Evolutionary conservation across 2,888 invertebrate species (phyloP).

Genomic region (Dastarcus helophoroides): DNA sequence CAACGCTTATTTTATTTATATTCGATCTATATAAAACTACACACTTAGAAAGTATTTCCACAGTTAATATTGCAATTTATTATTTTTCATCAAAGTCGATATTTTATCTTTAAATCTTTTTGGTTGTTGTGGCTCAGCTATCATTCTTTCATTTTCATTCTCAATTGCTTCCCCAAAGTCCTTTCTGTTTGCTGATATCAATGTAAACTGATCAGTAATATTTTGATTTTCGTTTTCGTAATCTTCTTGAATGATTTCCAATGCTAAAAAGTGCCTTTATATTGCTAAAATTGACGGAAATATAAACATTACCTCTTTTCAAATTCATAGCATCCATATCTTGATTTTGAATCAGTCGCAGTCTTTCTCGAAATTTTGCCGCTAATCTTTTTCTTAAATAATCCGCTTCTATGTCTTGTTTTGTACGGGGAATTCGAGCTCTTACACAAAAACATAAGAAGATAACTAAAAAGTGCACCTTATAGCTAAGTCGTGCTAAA

Average conservation of each 20-base stretch:
- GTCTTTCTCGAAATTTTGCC: slow-evolving; percentile 67
- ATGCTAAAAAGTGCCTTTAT: slow-evolving; percentile 49
- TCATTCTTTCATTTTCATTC: too few relatives aligned
- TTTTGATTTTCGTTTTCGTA: slow-evolving; percentile 44
- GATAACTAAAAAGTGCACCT: slow-evolving; percentile 46
- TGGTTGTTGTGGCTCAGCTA: too few relatives aligned
- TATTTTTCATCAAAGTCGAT: too few relatives aligned
- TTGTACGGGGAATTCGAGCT: slow-evolving; percentile 85
- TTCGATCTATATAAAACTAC: too few relatives aligned
- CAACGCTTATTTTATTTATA: too few relatives aligned
- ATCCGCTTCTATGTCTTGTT: slow-evolving; percentile 91
- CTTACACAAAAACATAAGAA: slow-evolving; percentile 83
- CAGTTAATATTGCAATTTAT: too few relatives aligned
- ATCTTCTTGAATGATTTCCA: slow-evolving; percentile 55
- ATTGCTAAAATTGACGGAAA: too few relatives aligned
- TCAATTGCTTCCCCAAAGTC: too few relatives aligned
- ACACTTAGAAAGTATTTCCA: too few relatives aligned
- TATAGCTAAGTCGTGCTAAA: not conserved
- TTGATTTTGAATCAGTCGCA: slow-evolving; percentile 70
- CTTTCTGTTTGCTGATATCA: too few relatives aligned
- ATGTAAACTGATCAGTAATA: too few relatives aligned
- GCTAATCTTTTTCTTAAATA: slow-evolving; percentile 75
- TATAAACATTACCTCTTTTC: slow-evolving; percentile 54
- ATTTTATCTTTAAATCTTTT: too few relatives aligned
- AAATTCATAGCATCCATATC: slow-evolving; percentile 78